Evolutionary conservation across 2,888 invertebrate genomes (phyloP), one percentile per base, ranked within the genome.

Genomic region (Cryptocheilus praepositus): DNA sequence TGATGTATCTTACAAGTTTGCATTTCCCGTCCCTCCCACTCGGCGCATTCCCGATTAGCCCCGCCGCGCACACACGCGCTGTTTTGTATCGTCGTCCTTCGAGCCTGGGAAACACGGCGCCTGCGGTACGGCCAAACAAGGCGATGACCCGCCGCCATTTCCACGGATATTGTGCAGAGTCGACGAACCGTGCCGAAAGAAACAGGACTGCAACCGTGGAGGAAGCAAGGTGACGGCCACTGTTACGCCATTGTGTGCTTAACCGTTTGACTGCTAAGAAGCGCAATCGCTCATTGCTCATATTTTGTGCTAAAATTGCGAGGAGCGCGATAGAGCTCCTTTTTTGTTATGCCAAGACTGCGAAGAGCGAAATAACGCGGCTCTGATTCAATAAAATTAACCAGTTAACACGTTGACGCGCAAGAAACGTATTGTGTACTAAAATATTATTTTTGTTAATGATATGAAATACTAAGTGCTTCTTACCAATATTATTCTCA

Each of bases 161-260:
- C 64, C 67, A 70, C 46, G 68, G 65, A 68, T 70, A 74, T 74
- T 71, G 70, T 73, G 54, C 64, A 54, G 13, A 61, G 62, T 16
- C 67, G 62, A 44, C 70, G 70, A 73, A 73, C 67, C 74, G 55
- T 56, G 63, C 11, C 21, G 49, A 49, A 18, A 49, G 49, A 49
- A 18, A 49, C 16, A 49, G 49, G 49, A 49, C 18, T 16, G n/a
- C 16, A 2, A n/a, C 49, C 49, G 15, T 49, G n/a, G 45, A 15
- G 16, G 45, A 16, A 45, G 5, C 11, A 5, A 3, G 49, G 1
- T 16, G 49, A 49, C 49, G 49, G 49, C 49, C 49, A 18, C 49
- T 49, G 49, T 49, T 49, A 49, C 49, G 49, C 49, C 49, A 49
- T 49, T 36, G 36, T 36, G 36, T 11, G 36, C 36, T 36, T 36